Evolutionary conservation across 1,140 invertebrate species (phyloP), one percentile per base, ranked within the genome.

Genomic region (Halictus rubicundus): DNA sequence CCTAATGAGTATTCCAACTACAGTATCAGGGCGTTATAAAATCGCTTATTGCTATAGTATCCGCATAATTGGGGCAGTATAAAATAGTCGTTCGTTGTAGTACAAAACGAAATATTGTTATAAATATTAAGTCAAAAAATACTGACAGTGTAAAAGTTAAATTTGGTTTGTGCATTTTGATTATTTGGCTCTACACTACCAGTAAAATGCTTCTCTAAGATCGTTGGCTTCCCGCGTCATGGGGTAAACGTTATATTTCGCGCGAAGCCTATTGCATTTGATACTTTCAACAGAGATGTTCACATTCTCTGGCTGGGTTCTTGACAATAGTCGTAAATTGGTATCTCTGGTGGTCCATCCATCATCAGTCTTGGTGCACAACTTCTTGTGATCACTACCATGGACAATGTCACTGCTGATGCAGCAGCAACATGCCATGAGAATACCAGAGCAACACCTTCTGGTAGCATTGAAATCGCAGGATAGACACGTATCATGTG

Each of bases 361-460:
- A 83, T 65, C 14, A 85, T 78, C 7, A 83, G 25, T 42, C 70
- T 72, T 4, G 86, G 88, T 16, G 80, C 87, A 52, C 88, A 88
- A n/a, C 88, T 87, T 69, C 90, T 86, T 10, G 88, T 88, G 9
- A 88, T 75, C 12, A 86, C 84, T n/a, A 92, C 87, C 37, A 90
- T 77, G 23, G 86, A 86, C 21, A 93, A 81, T 42, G 90, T 89
- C 46, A 92, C 80, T 9, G 86, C 87, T 52, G 90, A 92, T 32
- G 91, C 90, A 27, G 84, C 88, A 49, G 91, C 91, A 37, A 91
- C 78, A 39, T 93, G 91, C 92, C 91, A 92, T 10, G 92, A 89
- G 68, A 92, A 92, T 23, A 88, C 84, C 0, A 93, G 66, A n/a
- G 89, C 89, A n/a, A 92, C 86, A 81, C 85, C 88, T 59, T 89